Conservation (phyloP, 2,113 vertebrate species). For the Propithecus coquereli region DNA sequence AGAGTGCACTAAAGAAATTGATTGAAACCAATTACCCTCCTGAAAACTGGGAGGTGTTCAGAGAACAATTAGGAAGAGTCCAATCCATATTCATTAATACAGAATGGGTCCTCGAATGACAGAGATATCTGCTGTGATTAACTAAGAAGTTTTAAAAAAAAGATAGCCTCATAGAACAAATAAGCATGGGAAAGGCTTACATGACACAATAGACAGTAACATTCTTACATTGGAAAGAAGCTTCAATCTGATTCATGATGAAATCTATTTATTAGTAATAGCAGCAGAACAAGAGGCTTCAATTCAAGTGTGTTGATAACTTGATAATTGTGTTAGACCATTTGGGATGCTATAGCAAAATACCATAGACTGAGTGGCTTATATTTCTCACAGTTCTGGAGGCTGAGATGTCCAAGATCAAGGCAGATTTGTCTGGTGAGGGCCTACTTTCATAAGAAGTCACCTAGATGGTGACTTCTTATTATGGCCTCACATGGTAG, state of each 20-base stretch:
- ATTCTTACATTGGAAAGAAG: conserved; percentile 44
- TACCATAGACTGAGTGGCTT: neutral
- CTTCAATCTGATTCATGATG: neutral
- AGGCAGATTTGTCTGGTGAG: neutral
- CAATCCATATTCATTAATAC: conserved; percentile 75
- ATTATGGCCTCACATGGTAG: neutral
- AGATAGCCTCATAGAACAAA: conserved; percentile 51
- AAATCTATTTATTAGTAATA: conserved; percentile 37
- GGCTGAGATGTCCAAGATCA: neutral
- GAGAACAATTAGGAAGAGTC: conserved; percentile 70
- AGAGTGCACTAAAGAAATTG: conserved; percentile 63
- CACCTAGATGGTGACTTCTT: neutral
- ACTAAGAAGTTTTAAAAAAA: conserved; percentile 32
- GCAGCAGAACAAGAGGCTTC: neutral
- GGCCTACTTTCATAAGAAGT: neutral
- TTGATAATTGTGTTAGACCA: neutral
- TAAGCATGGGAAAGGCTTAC: conserved; percentile 12
- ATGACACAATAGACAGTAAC: neutral
- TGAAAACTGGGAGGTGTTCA: conserved; percentile 67
- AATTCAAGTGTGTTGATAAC: neutral
- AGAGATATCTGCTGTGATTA: conserved; percentile 71
- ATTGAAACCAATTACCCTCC: conserved; percentile 74
- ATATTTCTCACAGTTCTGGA: neutral
- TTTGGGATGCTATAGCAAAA: neutral
- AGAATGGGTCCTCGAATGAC: conserved; percentile 67